Conservation (phyloP, 2,113 vertebrate genomes). For the Bolborhynchus lineola region DNA sequence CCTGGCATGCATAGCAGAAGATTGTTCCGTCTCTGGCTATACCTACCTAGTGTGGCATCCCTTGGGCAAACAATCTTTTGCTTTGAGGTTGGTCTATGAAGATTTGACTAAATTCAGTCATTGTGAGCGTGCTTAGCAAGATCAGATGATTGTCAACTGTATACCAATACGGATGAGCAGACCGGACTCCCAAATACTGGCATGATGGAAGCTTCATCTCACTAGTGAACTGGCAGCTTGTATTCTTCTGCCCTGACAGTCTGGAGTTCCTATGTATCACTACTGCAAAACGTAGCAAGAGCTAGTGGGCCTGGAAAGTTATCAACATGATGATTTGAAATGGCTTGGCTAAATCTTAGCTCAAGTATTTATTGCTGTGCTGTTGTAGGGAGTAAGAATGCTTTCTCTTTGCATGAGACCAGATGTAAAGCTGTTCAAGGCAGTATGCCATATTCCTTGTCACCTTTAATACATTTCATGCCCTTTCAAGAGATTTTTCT, state of each 20-base stretch:
- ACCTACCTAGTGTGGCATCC: accelerated
- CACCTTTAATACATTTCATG: too few relatives aligned
- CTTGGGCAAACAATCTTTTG: neutral
- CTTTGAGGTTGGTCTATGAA: neutral
- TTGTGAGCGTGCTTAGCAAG: neutral
- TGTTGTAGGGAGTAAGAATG: neutral
- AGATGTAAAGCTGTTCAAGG: neutral
- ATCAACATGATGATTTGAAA: neutral
- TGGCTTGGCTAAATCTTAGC: neutral
- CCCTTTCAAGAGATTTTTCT: neutral
- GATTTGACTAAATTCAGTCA: neutral
- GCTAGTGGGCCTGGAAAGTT: neutral
- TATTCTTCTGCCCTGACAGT: neutral
- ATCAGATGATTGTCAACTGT: neutral
- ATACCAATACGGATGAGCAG: neutral
- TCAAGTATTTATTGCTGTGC: neutral
- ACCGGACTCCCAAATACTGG: neutral
- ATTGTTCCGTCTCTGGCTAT: neutral
- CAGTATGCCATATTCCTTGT: neutral
- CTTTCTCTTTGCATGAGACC: neutral
- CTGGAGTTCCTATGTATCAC: neutral
- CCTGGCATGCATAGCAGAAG: neutral
- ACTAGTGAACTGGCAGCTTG: neutral
- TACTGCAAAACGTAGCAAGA: neutral
- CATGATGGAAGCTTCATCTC: neutral